phyloP scores from a whole-genome alignment of 2,888 invertebrate genomes.

The Ophion slaviceki region DNA sequence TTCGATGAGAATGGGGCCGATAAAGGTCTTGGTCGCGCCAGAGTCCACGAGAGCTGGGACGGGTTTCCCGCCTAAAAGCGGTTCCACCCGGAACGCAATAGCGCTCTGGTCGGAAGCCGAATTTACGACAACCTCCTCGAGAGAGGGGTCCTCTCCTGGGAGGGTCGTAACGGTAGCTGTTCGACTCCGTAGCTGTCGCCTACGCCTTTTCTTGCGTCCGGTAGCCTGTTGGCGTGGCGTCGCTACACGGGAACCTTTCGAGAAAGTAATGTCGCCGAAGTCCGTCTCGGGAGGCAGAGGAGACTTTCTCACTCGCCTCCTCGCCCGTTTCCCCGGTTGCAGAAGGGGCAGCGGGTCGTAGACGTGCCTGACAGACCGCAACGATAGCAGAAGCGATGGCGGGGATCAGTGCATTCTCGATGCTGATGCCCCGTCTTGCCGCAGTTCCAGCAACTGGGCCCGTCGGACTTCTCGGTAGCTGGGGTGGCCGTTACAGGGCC shows the following conservation, averaged over 20 bases:
- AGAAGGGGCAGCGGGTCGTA: slow-evolving; percentile 17
- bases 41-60: too few relatives aligned
- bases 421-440: slow-evolving; percentile 14
- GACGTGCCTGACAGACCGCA: slow-evolving; percentile 24
- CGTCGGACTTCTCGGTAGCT: neutral
- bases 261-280: too few relatives aligned
- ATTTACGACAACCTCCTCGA: too few relatives aligned
- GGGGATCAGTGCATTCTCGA: slow-evolving; percentile 19
- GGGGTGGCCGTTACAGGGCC: neutral
- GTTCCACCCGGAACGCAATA: too few relatives aligned
- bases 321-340: neutral
- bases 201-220: too few relatives aligned
- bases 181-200: too few relatives aligned
- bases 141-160: too few relatives aligned
- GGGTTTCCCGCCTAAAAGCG: too few relatives aligned
- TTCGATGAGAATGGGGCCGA: too few relatives aligned
- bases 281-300: neutral
- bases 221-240: neutral
- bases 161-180: too few relatives aligned
- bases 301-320: slow-evolving; percentile 20
- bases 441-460: slow-evolving; percentile 11
- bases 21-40: too few relatives aligned
- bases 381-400: slow-evolving; percentile 28
- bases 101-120: too few relatives aligned
- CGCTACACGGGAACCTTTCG: neutral